phyloP scores from a whole-genome alignment of 2,113 vertebrate species.

The Neopipo cinnamomea region DNA sequence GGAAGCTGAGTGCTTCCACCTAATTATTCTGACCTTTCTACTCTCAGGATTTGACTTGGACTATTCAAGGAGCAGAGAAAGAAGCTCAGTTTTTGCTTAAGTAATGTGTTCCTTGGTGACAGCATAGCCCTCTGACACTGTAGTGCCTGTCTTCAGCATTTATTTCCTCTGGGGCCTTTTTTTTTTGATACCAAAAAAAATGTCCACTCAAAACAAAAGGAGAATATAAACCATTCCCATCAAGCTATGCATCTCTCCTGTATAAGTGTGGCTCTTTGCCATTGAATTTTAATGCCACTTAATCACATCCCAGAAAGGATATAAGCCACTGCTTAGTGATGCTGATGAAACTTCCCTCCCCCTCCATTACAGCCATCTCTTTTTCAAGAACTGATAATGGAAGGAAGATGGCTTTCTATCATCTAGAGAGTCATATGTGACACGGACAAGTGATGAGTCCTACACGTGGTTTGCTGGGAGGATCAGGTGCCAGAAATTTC shows the following conservation, averaged over 20 bases:
- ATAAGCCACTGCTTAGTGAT: neutral
- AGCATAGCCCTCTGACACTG: neutral
- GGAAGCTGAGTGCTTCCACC: neutral
- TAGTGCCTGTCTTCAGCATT: neutral
- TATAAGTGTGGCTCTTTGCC: neutral
- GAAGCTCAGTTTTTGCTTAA: neutral
- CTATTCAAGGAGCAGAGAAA: conserved; percentile 26
- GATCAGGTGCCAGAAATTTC: neutral
- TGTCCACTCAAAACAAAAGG: neutral
- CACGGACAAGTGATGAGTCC: accelerated
- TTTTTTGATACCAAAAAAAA: neutral
- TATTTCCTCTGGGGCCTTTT: neutral
- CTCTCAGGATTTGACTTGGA: conserved; percentile 11
- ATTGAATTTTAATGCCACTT: neutral
- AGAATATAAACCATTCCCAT: neutral
- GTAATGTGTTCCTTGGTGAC: neutral
- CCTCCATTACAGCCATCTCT: neutral
- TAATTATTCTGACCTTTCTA: conserved; percentile 57
- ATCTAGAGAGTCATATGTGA: neutral
- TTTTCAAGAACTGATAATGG: neutral
- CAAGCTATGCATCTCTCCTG: neutral
- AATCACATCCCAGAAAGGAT: neutral
- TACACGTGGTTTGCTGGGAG: neutral
- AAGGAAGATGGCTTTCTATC: neutral
- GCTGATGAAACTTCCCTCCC: neutral